These are phyloP conservation scores for Phengaris arion DNA, from an alignment of 2,888 invertebrate species.

Conservation along the genomic window DNA sequence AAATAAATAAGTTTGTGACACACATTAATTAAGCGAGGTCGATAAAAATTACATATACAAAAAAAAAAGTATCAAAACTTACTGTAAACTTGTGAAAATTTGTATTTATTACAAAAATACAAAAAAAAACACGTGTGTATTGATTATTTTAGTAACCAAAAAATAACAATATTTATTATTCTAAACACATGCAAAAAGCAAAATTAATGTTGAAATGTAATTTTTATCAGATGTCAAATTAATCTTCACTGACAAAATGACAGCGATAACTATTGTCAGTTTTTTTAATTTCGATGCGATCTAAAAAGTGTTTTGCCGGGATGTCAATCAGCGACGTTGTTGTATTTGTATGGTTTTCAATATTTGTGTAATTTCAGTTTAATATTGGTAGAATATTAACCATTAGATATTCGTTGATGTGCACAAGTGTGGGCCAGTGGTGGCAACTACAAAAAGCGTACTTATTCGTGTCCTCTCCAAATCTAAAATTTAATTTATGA, in stretches of 20 bases:
- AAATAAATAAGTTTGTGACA: not conserved
- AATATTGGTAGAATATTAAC: too few relatives aligned
- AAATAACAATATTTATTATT: not conserved
- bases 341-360: too few relatives aligned
- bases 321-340: too few relatives aligned
- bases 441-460: too few relatives aligned
- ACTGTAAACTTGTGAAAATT: not conserved
- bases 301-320: too few relatives aligned
- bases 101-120: slow-evolving; percentile 5
- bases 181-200: not conserved
- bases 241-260: not conserved
- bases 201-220: not conserved
- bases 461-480: too few relatives aligned
- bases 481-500: too few relatives aligned
- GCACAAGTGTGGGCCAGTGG: too few relatives aligned
- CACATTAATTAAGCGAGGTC: not conserved
- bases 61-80: not conserved
- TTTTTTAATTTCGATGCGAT: too few relatives aligned
- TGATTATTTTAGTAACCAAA: slow-evolving; percentile 25
- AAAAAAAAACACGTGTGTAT: slow-evolving; percentile 4
- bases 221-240: slow-evolving; percentile 3
- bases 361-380: too few relatives aligned
- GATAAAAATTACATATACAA: not conserved
- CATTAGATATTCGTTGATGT: too few relatives aligned
- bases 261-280: not conserved